Conservation (phyloP, 2,113 vertebrate species). For the Isurus oxyrinchus region DNA sequence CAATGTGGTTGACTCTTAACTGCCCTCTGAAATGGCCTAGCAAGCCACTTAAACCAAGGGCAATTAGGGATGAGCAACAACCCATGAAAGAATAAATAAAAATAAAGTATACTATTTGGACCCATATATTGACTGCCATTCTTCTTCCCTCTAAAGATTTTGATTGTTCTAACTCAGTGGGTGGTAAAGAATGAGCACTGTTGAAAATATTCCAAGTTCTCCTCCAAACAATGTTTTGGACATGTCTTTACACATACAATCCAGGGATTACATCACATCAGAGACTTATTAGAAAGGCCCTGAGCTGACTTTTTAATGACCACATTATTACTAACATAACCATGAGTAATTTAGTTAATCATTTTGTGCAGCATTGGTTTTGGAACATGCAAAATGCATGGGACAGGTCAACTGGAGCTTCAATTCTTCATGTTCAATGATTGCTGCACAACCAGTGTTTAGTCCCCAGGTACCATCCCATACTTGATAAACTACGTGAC, state of each 20-base stretch:
- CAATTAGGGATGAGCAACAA: no score
- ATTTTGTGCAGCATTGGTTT: not conserved
- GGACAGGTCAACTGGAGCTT: not conserved
- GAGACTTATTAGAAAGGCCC: conserved; percentile 9
- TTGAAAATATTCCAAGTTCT: conserved; percentile 15
- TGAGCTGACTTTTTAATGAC: conserved; percentile 12
- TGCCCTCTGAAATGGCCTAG: no score
- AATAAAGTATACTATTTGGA: not conserved
- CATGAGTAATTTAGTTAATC: not conserved
- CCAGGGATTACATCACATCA: conserved; percentile 41
- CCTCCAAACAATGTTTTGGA: conserved; percentile 23
- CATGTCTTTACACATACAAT: conserved; percentile 31
- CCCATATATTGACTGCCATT: not conserved
- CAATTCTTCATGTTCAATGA: not conserved
- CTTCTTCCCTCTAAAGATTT: not conserved
- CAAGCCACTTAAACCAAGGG: no score
- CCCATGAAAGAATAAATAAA: no score
- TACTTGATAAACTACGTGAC: not conserved
- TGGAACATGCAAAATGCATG: not conserved
- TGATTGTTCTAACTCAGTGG: not conserved
- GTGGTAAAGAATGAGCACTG: not conserved
- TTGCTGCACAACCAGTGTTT: not conserved
- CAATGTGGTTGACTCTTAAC: no score
- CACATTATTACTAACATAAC: not conserved
- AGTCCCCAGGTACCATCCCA: not conserved